These are phyloP conservation scores for Streptopelia turtur DNA, from an alignment of 2,797 vertebrate species.

Conservation along the genomic window DNA sequence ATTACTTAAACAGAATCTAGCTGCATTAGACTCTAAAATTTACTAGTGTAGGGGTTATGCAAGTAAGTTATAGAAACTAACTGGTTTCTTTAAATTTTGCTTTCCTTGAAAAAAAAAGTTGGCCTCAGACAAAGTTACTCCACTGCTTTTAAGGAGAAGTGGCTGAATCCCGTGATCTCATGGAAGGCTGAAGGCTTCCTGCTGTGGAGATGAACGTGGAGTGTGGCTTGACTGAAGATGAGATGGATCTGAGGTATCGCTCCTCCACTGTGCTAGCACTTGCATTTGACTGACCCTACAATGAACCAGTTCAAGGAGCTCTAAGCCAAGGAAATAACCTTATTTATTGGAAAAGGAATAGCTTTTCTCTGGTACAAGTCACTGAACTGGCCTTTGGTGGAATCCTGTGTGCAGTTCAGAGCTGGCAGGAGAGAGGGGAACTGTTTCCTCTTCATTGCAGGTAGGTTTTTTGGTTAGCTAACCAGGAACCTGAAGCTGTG, in stretches of 20 bases:
- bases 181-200: background rate
- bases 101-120: background rate
- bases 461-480: background rate
- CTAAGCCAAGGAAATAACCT: background rate
- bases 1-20: background rate
- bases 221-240: background rate
- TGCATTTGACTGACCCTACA: background rate
- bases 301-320: background rate
- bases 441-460: background rate
- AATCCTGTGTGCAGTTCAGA: background rate
- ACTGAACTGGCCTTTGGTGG: background rate
- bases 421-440: background rate
- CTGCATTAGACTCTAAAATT: background rate
- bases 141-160: background rate
- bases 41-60: background rate
- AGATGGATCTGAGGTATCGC: background rate
- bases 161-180: background rate
- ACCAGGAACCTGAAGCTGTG: background rate
- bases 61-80: background rate
- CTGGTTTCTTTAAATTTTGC: background rate
- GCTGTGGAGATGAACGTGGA: background rate
- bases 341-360: background rate
- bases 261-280: background rate
- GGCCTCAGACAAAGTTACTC: background rate
- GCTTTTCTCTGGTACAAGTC: background rate